Conservation (phyloP, 1,140 invertebrate genomes). For the Patella vulgata region DNA sequence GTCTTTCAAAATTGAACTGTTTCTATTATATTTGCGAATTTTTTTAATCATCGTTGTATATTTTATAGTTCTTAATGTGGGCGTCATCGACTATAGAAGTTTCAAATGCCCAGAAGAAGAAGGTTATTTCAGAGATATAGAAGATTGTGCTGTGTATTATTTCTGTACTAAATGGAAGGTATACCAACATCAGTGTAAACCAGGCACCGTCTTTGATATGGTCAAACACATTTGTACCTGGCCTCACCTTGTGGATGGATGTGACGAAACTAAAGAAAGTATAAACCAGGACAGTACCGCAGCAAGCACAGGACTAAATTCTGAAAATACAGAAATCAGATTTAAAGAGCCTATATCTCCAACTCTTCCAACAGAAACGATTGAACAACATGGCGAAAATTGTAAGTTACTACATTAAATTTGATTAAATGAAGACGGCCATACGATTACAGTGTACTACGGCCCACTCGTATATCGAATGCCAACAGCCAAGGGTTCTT, state of each 20-base stretch:
- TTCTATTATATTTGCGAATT: too few relatives aligned
- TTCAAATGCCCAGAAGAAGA: constrained; percentile 32
- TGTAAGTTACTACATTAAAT: not conserved
- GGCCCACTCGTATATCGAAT: too few relatives aligned
- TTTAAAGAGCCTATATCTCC: not conserved
- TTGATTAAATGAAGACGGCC: not conserved
- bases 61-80: too few relatives aligned
- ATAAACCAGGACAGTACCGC: not conserved
- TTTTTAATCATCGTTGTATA: too few relatives aligned
- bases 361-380: not conserved
- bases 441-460: too few relatives aligned
- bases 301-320: not conserved
- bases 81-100: not conserved
- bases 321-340: not conserved
- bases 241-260: constrained; percentile 28
- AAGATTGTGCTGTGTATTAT: constrained; percentile 28
- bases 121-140: constrained; percentile 30
- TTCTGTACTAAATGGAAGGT: constrained; percentile 25
- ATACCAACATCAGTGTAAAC: constrained; percentile 28
- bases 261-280: not conserved
- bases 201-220: constrained; percentile 23
- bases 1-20: too few relatives aligned
- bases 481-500: too few relatives aligned
- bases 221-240: constrained; percentile 27
- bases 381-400: not conserved